Percentiles rank a stretch among this genome's conserved stretches.
Conservation (phyloP, 2,888 invertebrate species). For the Elaeidobius kamerunicus region DNA sequence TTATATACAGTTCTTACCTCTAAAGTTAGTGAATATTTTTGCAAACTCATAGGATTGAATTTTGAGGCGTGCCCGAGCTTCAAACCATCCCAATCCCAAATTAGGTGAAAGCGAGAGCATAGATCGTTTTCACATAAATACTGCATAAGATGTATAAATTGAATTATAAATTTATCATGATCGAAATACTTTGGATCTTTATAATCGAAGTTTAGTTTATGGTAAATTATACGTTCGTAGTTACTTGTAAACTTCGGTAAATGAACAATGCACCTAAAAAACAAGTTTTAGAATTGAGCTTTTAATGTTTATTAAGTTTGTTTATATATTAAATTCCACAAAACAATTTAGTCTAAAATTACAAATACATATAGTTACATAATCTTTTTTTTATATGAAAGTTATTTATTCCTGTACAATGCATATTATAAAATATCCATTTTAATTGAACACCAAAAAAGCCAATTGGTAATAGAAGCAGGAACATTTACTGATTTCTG, state of each 20-base stretch:
- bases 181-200: conserved; percentile 1
- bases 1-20: neutral
- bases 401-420: no score
- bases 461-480: no score
- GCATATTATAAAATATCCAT: no score
- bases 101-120: neutral
- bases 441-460: no score
- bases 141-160: neutral
- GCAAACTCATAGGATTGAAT: neutral
- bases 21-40: neutral
- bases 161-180: neutral
- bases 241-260: neutral
- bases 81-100: neutral
- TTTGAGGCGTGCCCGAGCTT: neutral
- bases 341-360: no score
- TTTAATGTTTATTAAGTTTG: no score
- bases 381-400: no score
- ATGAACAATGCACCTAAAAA: neutral
- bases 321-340: no score
- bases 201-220: neutral
- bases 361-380: no score
- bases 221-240: neutral
- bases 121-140: neutral
- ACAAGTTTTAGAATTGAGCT: no score
- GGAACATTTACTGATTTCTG: no score